Evolutionary conservation across 2,113 vertebrate genomes (phyloP).

Genomic region (Scomber colias): DNA sequence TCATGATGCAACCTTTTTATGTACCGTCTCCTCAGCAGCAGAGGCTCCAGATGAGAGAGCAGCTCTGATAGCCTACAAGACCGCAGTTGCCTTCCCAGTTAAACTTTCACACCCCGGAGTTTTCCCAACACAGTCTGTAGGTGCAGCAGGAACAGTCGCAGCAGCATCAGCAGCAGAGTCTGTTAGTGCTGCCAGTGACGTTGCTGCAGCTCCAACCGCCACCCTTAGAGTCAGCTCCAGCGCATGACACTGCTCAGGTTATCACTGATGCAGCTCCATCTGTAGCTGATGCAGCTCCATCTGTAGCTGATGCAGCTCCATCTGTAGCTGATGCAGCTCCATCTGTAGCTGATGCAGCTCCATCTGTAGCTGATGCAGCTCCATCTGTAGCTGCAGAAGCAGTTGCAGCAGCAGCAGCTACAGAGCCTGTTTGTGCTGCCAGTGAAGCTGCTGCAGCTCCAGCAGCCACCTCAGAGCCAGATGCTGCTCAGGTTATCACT

Average conservation of each 20-base stretch:
- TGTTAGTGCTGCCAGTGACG: constrained; percentile 6
- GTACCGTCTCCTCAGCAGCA: constrained; percentile 76
- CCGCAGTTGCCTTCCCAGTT: constrained; percentile 78
- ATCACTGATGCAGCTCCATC: not conserved
- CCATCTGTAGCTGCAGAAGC: not conserved
- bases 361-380: not conserved
- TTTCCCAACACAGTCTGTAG: constrained; percentile 53
- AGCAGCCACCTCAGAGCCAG: not conserved
- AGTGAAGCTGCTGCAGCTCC: not conserved
- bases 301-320: not conserved
- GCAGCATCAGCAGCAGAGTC: constrained; percentile 1
- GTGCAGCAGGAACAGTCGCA: constrained; percentile 1
- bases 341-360: not conserved
- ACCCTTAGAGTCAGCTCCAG: not conserved
- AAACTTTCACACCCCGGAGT: constrained; percentile 66
- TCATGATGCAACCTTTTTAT: constrained; percentile 44
- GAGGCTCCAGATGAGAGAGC: constrained; percentile 74
- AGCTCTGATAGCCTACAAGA: constrained; percentile 80
- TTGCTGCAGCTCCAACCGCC: not conserved
- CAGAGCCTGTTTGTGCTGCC: too few relatives aligned
- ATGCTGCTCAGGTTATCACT: not conserved
- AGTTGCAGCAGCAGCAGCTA: not conserved
- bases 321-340: not conserved
- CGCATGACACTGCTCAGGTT: not conserved
- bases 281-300: not conserved